phyloP scores from a whole-genome alignment of 1,140 invertebrate genomes.

The Leguminivora glycinivorella region DNA sequence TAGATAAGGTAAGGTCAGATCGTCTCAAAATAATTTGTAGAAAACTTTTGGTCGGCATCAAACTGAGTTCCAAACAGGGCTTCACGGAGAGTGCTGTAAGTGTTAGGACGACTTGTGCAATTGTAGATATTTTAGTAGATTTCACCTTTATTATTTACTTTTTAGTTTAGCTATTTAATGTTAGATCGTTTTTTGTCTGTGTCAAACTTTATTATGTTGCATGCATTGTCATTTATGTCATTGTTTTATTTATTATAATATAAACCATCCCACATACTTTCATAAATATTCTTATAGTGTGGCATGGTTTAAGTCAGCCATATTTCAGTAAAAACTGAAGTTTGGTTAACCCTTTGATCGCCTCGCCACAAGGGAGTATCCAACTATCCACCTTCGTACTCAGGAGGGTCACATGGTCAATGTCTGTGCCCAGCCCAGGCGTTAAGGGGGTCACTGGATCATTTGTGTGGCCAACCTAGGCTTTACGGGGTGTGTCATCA shows the following conservation, averaged over 20 bases:
- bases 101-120: not conserved
- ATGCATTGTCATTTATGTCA: slow-evolving; percentile 39
- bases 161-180: slow-evolving; percentile 25
- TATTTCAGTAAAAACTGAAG: not conserved
- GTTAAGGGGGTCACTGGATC: no score
- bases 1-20: not conserved
- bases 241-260: slow-evolving; percentile 25
- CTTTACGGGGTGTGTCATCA: no score
- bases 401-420: no score
- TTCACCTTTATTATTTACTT: slow-evolving; percentile 12
- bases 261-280: not conserved
- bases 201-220: slow-evolving; percentile 41
- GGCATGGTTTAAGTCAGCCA: slow-evolving; percentile 1
- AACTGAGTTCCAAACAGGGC: not conserved
- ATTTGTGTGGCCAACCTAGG: no score
- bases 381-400: no score
- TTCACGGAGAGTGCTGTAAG: slow-evolving; percentile 25
- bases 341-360: no score
- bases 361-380: no score
- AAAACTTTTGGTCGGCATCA: not conserved
- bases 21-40: no score
- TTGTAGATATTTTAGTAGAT: slow-evolving; percentile 18
- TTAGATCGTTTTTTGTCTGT: slow-evolving; percentile 28
- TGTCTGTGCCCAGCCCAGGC: no score
- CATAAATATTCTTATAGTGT: not conserved